These are phyloP conservation scores for Oreonectes daqikongensis DNA, from an alignment of 2,797 vertebrate genomes.

Conservation along the genomic window DNA sequence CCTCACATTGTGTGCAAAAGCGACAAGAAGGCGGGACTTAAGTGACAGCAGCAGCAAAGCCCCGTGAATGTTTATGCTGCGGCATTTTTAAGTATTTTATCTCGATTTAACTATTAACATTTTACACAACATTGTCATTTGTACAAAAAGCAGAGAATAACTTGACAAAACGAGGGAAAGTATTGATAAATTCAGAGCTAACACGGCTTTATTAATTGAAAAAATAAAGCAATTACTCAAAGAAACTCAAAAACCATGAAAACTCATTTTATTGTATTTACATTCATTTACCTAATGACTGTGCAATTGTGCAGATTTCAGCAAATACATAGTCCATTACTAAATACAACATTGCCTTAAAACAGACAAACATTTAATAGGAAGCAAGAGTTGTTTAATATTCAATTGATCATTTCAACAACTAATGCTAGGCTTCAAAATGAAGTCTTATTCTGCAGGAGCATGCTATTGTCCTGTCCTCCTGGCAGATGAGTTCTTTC, in stretches of 20 bases:
- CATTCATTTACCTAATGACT: background rate
- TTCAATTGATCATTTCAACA: background rate
- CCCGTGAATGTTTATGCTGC: background rate
- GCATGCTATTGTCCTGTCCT: slow-evolving; percentile 11
- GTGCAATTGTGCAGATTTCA: background rate
- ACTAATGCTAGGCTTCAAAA: background rate
- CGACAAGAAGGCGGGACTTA: slow-evolving; percentile 8
- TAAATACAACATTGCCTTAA: slow-evolving; percentile 56
- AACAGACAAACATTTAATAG: slow-evolving; percentile 59
- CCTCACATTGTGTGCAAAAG: background rate
- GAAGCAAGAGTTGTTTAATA: background rate
- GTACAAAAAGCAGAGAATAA: too few relatives aligned
- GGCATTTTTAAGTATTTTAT: background rate
- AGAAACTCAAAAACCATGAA: background rate
- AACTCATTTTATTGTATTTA: slow-evolving; percentile 3
- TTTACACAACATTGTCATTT: too few relatives aligned
- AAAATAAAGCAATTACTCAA: background rate
- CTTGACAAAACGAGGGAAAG: too few relatives aligned
- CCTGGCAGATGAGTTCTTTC: slow-evolving; percentile 9
- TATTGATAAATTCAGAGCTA: too few relatives aligned
- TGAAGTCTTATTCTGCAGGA: slow-evolving; percentile 11
- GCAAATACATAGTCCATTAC: background rate
- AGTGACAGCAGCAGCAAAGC: background rate
- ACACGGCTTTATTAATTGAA: too few relatives aligned
- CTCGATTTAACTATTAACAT: background rate